Percentiles rank a stretch among this genome's conserved stretches.
Conservation (phyloP, 2,888 invertebrate genomes). For the Xanthia togata region DNA sequence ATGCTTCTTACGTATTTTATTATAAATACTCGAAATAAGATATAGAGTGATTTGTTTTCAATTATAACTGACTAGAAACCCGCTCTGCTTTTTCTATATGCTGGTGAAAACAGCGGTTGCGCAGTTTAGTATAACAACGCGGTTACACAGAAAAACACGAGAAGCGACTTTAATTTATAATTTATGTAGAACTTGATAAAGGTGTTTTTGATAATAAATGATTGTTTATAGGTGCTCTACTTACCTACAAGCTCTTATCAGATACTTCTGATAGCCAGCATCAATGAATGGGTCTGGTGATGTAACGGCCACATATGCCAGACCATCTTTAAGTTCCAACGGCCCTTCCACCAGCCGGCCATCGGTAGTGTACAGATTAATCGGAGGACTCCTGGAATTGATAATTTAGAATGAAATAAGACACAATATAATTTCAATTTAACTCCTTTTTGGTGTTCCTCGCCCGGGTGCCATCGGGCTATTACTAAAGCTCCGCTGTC, state of each 20-base stretch:
- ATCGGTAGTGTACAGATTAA: slow-evolving; percentile 79
- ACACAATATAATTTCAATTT: neutral
- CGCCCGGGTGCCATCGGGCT: neutral
- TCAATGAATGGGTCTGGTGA: slow-evolving; percentile 77
- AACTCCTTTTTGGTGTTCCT: neutral
- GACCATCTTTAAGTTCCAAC: slow-evolving; percentile 75
- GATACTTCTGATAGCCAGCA: slow-evolving; percentile 83
- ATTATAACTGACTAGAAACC: neutral
- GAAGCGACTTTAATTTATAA: too few species aligned
- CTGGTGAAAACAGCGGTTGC: too few species aligned
- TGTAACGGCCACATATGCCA: slow-evolving; percentile 81
- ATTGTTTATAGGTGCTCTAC: neutral
- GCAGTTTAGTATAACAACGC: too few species aligned
- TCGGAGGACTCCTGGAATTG: slow-evolving; percentile 72
- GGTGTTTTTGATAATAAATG: too few species aligned
- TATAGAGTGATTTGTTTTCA: neutral
- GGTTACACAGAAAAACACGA: too few species aligned
- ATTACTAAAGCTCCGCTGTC: neutral
- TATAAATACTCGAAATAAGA: neutral
- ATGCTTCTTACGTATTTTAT: too few species aligned
- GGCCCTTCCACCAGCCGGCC: slow-evolving; percentile 77
- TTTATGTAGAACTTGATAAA: too few species aligned
- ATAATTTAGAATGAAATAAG: neutral
- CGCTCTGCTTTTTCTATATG: too few species aligned
- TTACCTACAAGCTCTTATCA: slow-evolving; percentile 83